Percentiles rank a stretch among this genome's conserved stretches.
These are phyloP conservation scores for Enteromius afrohamiltoni DNA, from an alignment of 2,797 vertebrate species.

Conservation along the genomic window DNA sequence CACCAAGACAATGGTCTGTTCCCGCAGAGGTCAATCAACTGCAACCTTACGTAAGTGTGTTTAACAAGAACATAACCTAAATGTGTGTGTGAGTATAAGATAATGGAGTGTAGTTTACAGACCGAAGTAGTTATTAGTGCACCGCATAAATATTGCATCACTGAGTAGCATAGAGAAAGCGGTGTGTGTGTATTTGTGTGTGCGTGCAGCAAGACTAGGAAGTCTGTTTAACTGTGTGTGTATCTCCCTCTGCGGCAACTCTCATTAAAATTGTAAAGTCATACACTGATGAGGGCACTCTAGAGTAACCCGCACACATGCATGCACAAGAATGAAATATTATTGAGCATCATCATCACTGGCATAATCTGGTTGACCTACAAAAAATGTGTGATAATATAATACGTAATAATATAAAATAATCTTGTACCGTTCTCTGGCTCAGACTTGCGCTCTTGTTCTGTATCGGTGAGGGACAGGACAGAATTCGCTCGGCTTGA, in stretches of 20 bases:
- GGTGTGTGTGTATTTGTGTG: constrained; percentile 32
- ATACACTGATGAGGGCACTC: constrained; percentile 53
- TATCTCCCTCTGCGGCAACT: constrained; percentile 52
- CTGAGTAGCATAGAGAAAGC: constrained; percentile 29
- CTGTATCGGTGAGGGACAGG: constrained; percentile 95
- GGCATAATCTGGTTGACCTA: constrained; percentile 28
- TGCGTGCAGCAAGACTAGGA: constrained; percentile 31
- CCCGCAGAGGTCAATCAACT: constrained; percentile 34
- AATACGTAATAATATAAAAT: constrained; percentile 19
- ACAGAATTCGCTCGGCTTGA: constrained; percentile 96
- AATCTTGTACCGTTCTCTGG: constrained; percentile 90
- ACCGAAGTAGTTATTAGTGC: constrained; percentile 34
- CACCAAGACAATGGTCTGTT: background rate
- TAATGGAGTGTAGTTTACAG: constrained; percentile 48
- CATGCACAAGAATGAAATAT: constrained; percentile 30
- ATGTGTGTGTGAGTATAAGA: constrained; percentile 33
- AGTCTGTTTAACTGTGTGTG: constrained; percentile 51
- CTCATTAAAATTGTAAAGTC: constrained; percentile 58
- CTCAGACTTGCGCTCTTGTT: constrained; percentile 96
- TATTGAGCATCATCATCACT: constrained; percentile 18
- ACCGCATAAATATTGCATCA: constrained; percentile 52
- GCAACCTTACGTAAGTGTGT: constrained; percentile 24
- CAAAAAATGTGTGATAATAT: background rate
- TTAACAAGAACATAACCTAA: constrained; percentile 39
- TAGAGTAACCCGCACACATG: constrained; percentile 26